Conservation (phyloP, 2,113 vertebrate species). For the Scartelaos histophorus region DNA sequence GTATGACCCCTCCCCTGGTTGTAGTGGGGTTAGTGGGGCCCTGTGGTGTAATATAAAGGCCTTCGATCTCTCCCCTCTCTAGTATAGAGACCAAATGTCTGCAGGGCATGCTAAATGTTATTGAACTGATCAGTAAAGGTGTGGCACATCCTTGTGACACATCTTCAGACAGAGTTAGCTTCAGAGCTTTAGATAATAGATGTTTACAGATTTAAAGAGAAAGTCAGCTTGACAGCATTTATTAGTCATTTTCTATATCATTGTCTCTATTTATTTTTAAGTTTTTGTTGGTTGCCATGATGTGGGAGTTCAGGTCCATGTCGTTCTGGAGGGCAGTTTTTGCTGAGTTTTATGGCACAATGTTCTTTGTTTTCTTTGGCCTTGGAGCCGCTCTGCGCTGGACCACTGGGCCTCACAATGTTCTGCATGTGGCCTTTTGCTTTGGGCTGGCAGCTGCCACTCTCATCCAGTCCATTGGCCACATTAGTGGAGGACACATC, state of each 20-base stretch:
- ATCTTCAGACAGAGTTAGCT: constrained; percentile 69
- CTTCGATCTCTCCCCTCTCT: constrained; percentile 64
- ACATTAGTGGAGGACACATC: constrained; percentile 92
- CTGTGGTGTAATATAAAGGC: constrained; percentile 78
- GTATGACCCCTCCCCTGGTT: constrained; percentile 64
- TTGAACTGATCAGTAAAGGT: constrained; percentile 59
- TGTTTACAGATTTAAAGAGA: constrained; percentile 55
- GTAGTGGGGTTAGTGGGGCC: constrained; percentile 43
- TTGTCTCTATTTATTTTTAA: constrained; percentile 30
- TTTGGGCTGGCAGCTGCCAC: constrained; percentile 91
- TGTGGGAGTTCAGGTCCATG: constrained; percentile 95
- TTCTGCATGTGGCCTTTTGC: constrained; percentile 88
- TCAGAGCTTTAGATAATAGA: constrained; percentile 45
- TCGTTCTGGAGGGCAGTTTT: constrained; percentile 95
- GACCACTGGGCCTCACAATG: constrained; percentile 82
- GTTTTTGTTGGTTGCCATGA: constrained; percentile 70
- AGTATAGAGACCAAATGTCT: constrained; percentile 77
- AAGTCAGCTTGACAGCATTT: constrained; percentile 26
- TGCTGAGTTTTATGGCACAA: constrained; percentile 92
- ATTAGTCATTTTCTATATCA: constrained; percentile 35
- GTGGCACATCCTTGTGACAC: constrained; percentile 67
- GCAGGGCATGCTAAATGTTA: constrained; percentile 76
- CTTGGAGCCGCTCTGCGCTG: constrained; percentile 90
- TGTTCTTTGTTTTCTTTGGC: constrained; percentile 94
- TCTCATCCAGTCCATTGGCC: constrained; percentile 88